Percentiles rank a stretch among this genome's conserved stretches.
Conservation (phyloP, 2,888 invertebrate species). For the Microctonus aethiopoides region DNA sequence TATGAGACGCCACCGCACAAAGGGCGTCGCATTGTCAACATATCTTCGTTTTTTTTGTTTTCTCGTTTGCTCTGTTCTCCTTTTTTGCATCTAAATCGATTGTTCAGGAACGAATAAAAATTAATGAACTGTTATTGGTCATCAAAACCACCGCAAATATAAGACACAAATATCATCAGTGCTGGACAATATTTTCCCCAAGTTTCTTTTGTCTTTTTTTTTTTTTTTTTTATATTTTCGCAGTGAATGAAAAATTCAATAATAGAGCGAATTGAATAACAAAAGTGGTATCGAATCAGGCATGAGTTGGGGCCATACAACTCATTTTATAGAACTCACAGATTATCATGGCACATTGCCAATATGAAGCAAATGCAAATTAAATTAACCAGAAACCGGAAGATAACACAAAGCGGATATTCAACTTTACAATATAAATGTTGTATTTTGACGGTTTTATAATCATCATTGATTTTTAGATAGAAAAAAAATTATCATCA, state of each 20-base stretch:
- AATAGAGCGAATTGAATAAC: neutral
- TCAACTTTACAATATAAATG: neutral
- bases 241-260: neutral
- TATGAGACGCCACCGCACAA: constrained; percentile 14
- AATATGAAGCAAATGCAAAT: constrained; percentile 55
- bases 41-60: neutral
- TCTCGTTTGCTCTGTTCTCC: neutral
- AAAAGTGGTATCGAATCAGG: neutral
- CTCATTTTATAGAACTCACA: constrained; percentile 15
- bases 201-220: neutral
- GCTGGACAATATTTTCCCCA: neutral
- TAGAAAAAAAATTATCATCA: neutral
- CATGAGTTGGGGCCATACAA: constrained; percentile 26
- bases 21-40: constrained; percentile 21
- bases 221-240: neutral
- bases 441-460: neutral
- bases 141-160: constrained; percentile 1
- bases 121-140: constrained; percentile 22
- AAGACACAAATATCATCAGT: neutral
- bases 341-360: constrained; percentile 50
- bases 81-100: constrained; percentile 8
- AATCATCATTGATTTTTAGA: neutral
- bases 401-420: constrained; percentile 41
- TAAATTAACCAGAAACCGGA: constrained; percentile 55
- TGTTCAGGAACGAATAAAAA: constrained; percentile 22